Base-by-base conservation (phyloP, 2,888 invertebrate species). In the Exocentrus adspersus region DNA sequence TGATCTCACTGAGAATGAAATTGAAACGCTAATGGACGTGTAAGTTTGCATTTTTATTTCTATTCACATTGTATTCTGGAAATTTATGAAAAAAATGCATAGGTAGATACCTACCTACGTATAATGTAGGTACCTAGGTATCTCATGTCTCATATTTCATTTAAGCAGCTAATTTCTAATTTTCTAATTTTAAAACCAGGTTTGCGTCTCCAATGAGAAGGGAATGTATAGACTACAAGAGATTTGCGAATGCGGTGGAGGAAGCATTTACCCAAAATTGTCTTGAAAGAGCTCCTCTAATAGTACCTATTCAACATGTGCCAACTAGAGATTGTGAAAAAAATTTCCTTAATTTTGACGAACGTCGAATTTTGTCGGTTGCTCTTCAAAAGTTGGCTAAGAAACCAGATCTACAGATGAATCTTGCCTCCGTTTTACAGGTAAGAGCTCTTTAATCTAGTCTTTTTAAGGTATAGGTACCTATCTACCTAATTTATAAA, bases 331-430 rank as follows among this genome's bases (percentile, higher is more conserved):
- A 90, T 77, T 85, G 88, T 69, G 85, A 87, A 12, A 81, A 81
- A 66, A 86, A 86, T 70, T 92, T 90, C 85, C 86, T 92, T 69
- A 90, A 90, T 82, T 92, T 89, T 79, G 90, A 92, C 67, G 92
- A 92, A 81, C 84, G 93, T 21, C 84, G 85, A 62, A 78, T 84
- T 28, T 85, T 90, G 37, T 87, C 90, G 1, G 82, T 85, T 60
- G 91, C 90, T 0, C 84, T 93, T 74, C 86, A 88, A 80, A 91
- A 91, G 77, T 84, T 93, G 16, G 85, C 89, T 30, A 87, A 86
- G 70, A 85, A 86, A 46, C 87, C 89, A 0, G 89, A 91, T 72
- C 86, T 88, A 67, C 83, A 89, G 32, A 88, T 89, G 62, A 92
- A 92, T 74, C 84, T 92, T 42, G 84, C 88, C 53, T 88, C 90